These are phyloP conservation scores for Chironomus tepperi DNA, from an alignment of 1,140 invertebrate genomes.

Conservation along the genomic window DNA sequence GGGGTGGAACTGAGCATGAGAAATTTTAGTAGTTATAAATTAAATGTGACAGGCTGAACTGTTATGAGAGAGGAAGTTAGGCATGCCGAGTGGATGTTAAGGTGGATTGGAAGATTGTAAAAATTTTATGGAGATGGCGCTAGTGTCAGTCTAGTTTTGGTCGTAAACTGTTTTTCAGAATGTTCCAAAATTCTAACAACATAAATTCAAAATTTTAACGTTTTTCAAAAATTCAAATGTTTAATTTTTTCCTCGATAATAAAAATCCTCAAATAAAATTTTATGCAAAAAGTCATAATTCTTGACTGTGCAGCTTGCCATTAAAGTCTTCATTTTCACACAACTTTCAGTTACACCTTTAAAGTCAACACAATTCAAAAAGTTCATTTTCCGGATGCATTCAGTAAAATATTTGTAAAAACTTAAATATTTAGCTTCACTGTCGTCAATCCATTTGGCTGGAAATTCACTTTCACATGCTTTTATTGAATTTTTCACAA, in stretches of 20 bases:
- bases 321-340: background rate
- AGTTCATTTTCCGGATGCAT: background rate
- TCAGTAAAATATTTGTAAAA: background rate
- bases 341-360: background rate
- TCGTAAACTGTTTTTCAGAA: too few relatives aligned
- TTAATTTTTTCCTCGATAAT: background rate
- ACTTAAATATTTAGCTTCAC: background rate
- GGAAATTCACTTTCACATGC: background rate
- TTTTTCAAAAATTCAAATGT: too few relatives aligned
- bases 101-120: too few relatives aligned
- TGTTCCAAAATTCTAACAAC: too few relatives aligned
- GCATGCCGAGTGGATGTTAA: too few relatives aligned
- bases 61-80: too few relatives aligned
- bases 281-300: background rate
- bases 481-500: background rate
- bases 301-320: background rate
- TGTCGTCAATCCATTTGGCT: background rate
- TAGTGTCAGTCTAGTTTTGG: too few relatives aligned
- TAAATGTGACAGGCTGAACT: too few relatives aligned
- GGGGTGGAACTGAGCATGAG: too few relatives aligned
- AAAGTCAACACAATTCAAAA: background rate
- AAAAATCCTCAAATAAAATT: constrained; percentile 2
- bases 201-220: too few relatives aligned
- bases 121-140: too few relatives aligned
- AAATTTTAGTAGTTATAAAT: too few relatives aligned